Percentiles rank a stretch among this genome's conserved stretches.
phyloP scores from a whole-genome alignment of 2,113 vertebrate genomes.

The Melanotaenia duboulayi region DNA sequence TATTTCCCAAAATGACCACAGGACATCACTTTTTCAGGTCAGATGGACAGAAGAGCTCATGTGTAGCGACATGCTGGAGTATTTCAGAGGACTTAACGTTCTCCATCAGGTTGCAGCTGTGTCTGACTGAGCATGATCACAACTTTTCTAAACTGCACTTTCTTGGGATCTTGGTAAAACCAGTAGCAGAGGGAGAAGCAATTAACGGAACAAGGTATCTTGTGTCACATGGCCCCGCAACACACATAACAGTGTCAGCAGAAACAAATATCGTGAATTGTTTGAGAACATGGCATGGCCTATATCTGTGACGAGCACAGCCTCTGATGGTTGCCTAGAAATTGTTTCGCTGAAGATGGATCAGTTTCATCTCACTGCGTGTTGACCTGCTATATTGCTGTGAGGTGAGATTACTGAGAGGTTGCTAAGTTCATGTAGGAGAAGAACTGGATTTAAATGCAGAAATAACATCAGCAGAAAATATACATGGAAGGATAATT shows the following conservation, averaged over 20 bases:
- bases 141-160: constrained; percentile 6
- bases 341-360: background rate
- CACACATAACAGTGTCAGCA: background rate
- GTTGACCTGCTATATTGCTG: constrained; percentile 1
- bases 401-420: background rate
- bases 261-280: background rate
- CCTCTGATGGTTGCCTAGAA: background rate
- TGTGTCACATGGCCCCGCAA: background rate
- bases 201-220: background rate
- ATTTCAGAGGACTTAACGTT: background rate
- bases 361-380: background rate
- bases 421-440: constrained; percentile 5
- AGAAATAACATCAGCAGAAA: background rate
- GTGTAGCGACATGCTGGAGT: constrained; percentile 3
- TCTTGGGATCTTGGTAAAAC: constrained; percentile 4
- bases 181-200: background rate
- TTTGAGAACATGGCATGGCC: background rate
- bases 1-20: constrained; percentile 38
- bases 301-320: background rate
- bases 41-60: constrained; percentile 31
- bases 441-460: background rate
- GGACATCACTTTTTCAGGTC: constrained; percentile 51
- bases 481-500: background rate
- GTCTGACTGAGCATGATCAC: background rate
- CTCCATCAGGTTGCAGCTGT: constrained; percentile 1